Evolutionary conservation across 2,888 invertebrate species (phyloP), one percentile per base, ranked within the genome.

Genomic region (Myopa tessellatipennis): DNA sequence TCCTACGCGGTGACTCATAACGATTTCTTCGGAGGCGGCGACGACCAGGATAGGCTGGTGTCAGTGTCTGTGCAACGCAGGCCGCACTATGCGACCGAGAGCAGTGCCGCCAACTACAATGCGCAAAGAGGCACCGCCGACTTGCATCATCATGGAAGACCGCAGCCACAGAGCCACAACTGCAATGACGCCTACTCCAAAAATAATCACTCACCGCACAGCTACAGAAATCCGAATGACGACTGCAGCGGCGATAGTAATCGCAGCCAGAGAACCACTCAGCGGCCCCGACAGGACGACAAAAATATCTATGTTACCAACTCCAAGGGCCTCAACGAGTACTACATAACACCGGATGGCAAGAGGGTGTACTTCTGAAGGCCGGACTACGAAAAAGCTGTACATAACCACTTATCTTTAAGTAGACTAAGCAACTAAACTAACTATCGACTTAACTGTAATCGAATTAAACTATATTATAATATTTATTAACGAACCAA

Each of bases 281-380:
- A 79, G 1, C 73, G 76, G 7, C 84, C 82, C 16, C 82, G 81
- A 4, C 85, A 85, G 58, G 85, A 87, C 45, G 83, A 87, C 73
- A 84, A 86, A 65, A 89, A 89, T 80, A 83, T 89, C 38, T 89
- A 89, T 80, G 85, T 89, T 38, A 88, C 86, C 40, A 88, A 89
- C 82, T 82, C 84, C 0, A 83, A 85, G 63, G 89, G 89, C 0
- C 79, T 87, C 0, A 87, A 85, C 0, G 88, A 89, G 78, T 89
- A 88, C 80, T 89, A 87, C 38, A 83, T 89, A 68, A 86, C 85
- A 5, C 85, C 87, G 6, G 83, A 85, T 74, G 88, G 88, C 3
- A 81, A 83, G 26, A 88, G 88, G 77, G 82, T 89, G 0, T 88
- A 87, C 76, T 77, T 87, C 18, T 82, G 34, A 65, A 38, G 34